Percentiles rank a stretch among this genome's conserved stretches.
phyloP scores from a whole-genome alignment of 23 tunicate genomes.

The Halocynthia aurantium region DNA sequence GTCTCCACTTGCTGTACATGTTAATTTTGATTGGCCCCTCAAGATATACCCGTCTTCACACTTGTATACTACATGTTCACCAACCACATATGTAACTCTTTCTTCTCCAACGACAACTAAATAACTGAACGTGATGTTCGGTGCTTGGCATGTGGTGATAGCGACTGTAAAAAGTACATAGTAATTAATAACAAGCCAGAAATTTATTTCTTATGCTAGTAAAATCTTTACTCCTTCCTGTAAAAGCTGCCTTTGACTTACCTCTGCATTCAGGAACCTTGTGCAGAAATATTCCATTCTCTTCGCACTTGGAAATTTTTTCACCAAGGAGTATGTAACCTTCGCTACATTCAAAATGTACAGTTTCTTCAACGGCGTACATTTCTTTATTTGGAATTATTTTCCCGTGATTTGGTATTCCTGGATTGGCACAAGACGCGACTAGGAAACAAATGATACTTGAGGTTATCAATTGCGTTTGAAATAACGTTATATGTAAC shows the following conservation, averaged over 20 bases:
- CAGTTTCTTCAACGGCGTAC: slow-evolving; percentile 11
- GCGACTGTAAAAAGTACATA: no score
- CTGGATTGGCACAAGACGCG: not conserved
- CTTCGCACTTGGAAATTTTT: not conserved
- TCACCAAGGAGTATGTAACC: slow-evolving; percentile 20
- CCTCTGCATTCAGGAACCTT: slow-evolving; percentile 14
- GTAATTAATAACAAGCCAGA: no score
- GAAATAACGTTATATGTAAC: not conserved
- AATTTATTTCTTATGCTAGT: no score
- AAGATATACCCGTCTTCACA: slow-evolving; percentile 24
- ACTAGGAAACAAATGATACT: not conserved
- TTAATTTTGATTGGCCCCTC: slow-evolving; percentile 12
- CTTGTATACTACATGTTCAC: slow-evolving; percentile 9
- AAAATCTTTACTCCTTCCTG: not conserved
- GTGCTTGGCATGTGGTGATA: no score
- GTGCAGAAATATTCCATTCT: not conserved
- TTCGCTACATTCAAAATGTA: slow-evolving; percentile 7
- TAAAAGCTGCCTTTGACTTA: not conserved
- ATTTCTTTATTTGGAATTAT: not conserved
- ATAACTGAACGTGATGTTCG: no score
- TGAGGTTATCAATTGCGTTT: not conserved
- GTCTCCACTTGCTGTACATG: not conserved
- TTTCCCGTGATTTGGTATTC: slow-evolving; percentile 12
- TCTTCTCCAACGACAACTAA: not conserved
- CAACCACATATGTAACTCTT: slow-evolving; percentile 5